A percentile compares a stretch with the other conserved stretches of the same genome.
Conservation (phyloP, 2,888 invertebrate genomes). For the Amphipoea lucens region DNA sequence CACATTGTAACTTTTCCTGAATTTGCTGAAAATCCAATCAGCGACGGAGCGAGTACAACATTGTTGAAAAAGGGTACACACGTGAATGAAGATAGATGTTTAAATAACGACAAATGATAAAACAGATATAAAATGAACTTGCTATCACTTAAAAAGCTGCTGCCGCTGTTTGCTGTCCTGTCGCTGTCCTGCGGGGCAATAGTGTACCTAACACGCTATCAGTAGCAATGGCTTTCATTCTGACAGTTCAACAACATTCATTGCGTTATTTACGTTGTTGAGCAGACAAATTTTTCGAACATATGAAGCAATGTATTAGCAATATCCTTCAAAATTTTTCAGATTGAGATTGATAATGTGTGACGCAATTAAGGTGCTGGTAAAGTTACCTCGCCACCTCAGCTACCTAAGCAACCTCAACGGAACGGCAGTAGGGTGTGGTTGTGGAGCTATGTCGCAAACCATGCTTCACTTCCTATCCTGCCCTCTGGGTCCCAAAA, state of each 20-base stretch:
- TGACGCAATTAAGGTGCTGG: too few species aligned
- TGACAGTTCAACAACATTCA: too few species aligned
- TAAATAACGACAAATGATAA: neutral
- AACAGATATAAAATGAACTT: neutral
- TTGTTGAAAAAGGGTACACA: neutral
- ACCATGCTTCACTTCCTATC: neutral
- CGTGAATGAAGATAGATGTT: neutral
- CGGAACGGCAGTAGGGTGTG: neutral
- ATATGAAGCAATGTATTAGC: too few species aligned
- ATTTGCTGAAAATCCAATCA: conserved; percentile 2
- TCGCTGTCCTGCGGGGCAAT: too few species aligned
- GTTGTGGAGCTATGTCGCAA: neutral
- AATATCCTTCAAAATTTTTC: too few species aligned
- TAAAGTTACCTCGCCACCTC: too few species aligned
- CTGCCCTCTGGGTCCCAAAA: neutral
- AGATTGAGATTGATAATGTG: too few species aligned
- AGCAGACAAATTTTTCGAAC: too few species aligned
- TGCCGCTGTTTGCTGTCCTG: neutral
- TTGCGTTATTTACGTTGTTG: too few species aligned
- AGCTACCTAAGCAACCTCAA: neutral
- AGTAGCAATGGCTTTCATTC: too few species aligned
- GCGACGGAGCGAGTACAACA: neutral
- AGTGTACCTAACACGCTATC: too few species aligned
- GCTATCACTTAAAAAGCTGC: neutral
- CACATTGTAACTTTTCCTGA: neutral